Base-by-base conservation (phyloP, 92 coral and sea anemone species). In the Palythoa caribaeorum region DNA sequence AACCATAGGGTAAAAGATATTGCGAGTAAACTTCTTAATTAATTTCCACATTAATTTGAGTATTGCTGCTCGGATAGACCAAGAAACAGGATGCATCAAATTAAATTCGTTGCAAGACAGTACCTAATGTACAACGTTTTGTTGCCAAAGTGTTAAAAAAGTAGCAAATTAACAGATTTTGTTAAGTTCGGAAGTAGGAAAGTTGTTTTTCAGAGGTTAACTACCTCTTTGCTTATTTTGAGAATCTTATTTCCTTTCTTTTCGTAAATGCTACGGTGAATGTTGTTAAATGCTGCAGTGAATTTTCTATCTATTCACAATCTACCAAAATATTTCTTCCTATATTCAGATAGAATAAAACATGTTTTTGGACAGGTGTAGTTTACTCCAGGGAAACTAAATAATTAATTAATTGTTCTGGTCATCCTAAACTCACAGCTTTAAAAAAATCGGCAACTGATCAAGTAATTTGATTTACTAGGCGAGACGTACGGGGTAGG, bases 151-250 rank as follows among this genome's bases (percentile, higher is more conserved):
- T 63, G 70, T 63, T 63, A 63, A 63, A 63, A 63, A 63, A 63
- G 70, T 63, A 21, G 9, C 70, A 63, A 63, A 63, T 63, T 63
- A 63, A 63, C 70, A 63, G 28, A n/a, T 63, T 63, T 63, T 63
- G 19, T 21, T 63, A 16, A 63, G n/a, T 63, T 63, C 70, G 70
- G 70, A 63, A 63, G 70, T 63, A 5, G 20, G 21, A n/a, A 63
- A 16, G 20, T 63, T n/a, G 35, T 17, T 63, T n/a, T 63, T n/a
- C n/a, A 63, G 35, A 63, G 70, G n/a, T 63, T 17, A 70, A 70
- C n/a, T 36, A 70, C 44, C 48, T 70, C 47, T 28, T 38, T 12
- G 48, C 75, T 7, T 70, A 10, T 21, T 70, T 70, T 28, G 44
- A 70, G 47, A 38, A 35, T 3, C 16, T 70, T 35, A 70, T 70